Conservation (phyloP, 2,113 vertebrate species). For the Pedetes capensis region DNA sequence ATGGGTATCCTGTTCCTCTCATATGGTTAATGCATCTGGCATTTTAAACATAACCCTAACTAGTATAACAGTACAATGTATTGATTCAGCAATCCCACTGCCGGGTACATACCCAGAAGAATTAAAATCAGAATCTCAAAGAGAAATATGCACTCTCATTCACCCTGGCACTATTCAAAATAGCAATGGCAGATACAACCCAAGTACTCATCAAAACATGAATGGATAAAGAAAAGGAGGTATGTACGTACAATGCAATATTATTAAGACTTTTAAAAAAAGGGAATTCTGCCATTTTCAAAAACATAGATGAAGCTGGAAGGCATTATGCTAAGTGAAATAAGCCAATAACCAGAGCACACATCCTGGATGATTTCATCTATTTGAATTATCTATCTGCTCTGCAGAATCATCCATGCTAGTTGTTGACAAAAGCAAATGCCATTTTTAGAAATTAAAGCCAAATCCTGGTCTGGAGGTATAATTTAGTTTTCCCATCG, state of each 20-base stretch:
- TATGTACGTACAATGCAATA: background rate
- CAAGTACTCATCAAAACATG: background rate
- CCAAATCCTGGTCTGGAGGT: background rate
- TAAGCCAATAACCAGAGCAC: background rate
- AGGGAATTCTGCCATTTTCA: background rate
- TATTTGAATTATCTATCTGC: background rate
- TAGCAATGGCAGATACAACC: background rate
- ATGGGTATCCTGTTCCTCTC: background rate
- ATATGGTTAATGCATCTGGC: background rate
- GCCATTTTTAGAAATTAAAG: background rate
- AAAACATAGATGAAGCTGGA: background rate
- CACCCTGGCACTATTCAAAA: background rate
- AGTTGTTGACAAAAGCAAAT: background rate
- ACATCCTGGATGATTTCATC: background rate
- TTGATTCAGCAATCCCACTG: background rate
- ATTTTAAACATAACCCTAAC: background rate
- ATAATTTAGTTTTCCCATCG: background rate
- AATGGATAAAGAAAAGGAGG: background rate
- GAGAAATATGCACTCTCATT: background rate
- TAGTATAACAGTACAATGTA: too few species aligned
- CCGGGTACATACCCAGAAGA: background rate
- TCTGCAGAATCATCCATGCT: background rate
- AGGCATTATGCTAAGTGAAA: background rate
- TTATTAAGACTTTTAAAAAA: background rate
- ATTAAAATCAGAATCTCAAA: background rate